A percentile compares a stretch with the other conserved stretches of the same genome.
phyloP scores from a whole-genome alignment of 1,140 invertebrate genomes.

The Magallana ariakensis region DNA sequence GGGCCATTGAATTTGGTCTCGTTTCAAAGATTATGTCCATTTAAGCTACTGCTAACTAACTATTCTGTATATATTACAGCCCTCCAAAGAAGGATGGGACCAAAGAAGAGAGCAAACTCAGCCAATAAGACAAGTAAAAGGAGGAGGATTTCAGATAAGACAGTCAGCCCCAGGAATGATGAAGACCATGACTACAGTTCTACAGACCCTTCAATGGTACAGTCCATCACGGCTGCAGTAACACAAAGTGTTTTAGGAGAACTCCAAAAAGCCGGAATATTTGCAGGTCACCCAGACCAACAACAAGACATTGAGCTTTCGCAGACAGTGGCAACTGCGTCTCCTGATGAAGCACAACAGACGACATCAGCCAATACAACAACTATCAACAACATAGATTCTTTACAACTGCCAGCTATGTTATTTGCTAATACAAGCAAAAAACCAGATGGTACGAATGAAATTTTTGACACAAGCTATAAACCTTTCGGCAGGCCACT shows the following conservation, averaged over 20 bases:
- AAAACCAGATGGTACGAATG: neutral
- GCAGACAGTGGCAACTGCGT: neutral
- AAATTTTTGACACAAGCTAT: neutral
- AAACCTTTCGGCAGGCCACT: slow-evolving; percentile 41
- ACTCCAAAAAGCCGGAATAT: neutral
- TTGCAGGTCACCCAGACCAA: neutral
- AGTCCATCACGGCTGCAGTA: neutral
- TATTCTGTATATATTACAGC: too few species aligned
- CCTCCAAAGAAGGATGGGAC: too few species aligned
- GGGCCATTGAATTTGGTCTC: slow-evolving; percentile 2
- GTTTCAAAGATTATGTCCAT: too few species aligned
- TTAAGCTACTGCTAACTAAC: too few species aligned
- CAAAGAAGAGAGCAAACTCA: too few species aligned
- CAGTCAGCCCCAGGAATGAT: too few species aligned
- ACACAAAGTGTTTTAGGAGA: neutral
- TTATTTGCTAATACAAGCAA: neutral
- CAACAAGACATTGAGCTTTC: neutral
- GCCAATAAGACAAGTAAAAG: too few species aligned
- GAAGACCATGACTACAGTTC: too few species aligned
- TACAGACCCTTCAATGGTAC: neutral
- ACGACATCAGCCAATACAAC: neutral
- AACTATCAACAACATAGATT: neutral
- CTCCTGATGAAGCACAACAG: neutral
- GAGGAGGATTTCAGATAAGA: too few species aligned
- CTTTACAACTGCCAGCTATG: neutral